Conservation (phyloP, 2,797 vertebrate species). For the Rhyacichthys aspro region DNA sequence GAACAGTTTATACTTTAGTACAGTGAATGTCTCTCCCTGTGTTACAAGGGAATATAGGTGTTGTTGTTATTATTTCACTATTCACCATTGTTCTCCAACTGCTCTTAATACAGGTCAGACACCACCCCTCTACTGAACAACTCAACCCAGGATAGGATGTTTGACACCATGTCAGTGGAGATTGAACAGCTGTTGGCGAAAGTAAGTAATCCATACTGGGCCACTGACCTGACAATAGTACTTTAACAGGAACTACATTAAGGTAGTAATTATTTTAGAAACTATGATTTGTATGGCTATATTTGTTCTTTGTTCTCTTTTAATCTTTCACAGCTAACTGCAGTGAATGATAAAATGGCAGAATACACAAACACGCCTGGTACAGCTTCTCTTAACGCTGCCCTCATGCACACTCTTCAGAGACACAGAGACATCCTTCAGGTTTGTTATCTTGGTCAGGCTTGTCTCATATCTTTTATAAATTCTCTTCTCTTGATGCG, state of each 20-base stretch:
- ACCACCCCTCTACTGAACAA: conserved; percentile 95
- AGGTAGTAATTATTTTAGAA: background rate
- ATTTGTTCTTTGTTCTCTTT: background rate
- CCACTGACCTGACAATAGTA: conserved; percentile 13
- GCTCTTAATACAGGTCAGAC: conserved; percentile 84
- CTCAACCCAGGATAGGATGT: conserved; percentile 98
- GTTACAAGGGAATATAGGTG: background rate
- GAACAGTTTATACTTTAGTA: background rate
- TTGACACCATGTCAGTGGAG: conserved; percentile 98
- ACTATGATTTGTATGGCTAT: background rate
- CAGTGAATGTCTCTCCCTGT: background rate
- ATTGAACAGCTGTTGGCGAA: conserved; percentile 96
- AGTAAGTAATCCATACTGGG: conserved; percentile 74
- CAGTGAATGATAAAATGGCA: conserved; percentile 96
- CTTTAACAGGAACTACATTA: conserved; percentile 11
- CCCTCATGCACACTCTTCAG: conserved; percentile 96
- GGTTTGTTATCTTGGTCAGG: conserved; percentile 70
- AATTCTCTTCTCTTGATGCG: no score
- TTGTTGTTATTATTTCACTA: background rate
- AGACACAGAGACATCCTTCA: conserved; percentile 96
- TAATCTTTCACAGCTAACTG: conserved; percentile 83
- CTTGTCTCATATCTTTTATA: background rate
- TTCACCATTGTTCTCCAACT: conserved; percentile 3
- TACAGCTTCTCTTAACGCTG: conserved; percentile 91
- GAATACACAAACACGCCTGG: conserved; percentile 92